phyloP scores from a whole-genome alignment of 2,888 invertebrate species.

The Tupiocoris notatus region DNA sequence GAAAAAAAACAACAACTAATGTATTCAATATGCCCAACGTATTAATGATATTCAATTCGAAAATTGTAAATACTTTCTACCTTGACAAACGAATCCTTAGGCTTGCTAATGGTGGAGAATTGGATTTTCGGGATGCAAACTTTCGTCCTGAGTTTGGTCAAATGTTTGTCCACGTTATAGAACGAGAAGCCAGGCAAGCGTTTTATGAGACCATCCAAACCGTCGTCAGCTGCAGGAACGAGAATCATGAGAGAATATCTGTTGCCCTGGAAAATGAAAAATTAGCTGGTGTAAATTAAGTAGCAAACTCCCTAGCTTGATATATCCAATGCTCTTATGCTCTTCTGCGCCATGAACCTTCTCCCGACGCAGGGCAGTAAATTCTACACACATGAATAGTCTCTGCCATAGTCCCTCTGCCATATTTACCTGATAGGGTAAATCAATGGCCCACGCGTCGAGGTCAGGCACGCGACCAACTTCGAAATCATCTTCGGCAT shows the following conservation, averaged over 20 bases:
- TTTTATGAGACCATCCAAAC: conserved; percentile 59
- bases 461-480: conserved; percentile 50
- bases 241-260: conserved; percentile 62
- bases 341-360: too few species aligned
- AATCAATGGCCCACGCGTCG: conserved; percentile 50
- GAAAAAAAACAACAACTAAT: too few species aligned
- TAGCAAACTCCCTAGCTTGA: too few species aligned
- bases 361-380: too few species aligned
- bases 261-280: conserved; percentile 56
- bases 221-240: conserved; percentile 61
- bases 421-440: conserved; percentile 52
- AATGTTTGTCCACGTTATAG: conserved; percentile 56
- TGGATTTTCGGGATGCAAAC: conserved; percentile 63
- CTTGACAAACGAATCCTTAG: conserved; percentile 62
- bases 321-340: too few species aligned
- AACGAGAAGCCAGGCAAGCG: conserved; percentile 59
- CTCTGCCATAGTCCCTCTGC: too few species aligned
- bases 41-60: too few species aligned
- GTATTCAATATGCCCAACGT: too few species aligned
- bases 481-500: conserved; percentile 50
- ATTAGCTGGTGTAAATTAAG: neutral
- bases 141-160: conserved; percentile 57
- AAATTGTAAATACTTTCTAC: too few species aligned
- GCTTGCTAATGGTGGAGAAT: conserved; percentile 64
- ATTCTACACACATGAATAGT: too few species aligned